Evolutionary conservation across 2,113 vertebrate genomes (phyloP).

Genomic region (Bombycilla garrulus): DNA sequence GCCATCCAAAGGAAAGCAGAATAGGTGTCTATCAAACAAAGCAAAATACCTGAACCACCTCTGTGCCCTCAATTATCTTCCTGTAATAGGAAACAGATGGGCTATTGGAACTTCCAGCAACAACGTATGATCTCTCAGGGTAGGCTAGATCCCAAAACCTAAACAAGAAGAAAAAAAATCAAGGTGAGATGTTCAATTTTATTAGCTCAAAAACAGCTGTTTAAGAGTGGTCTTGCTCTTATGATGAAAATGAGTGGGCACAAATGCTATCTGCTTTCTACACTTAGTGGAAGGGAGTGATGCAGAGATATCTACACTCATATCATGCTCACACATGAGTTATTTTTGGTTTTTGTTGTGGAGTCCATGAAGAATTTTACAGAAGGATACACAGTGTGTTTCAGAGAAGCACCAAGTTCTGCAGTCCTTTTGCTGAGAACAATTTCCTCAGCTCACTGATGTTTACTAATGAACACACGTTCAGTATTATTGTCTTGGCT

Average conservation of each 20-base stretch:
- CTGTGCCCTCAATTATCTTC: conserved; percentile 97
- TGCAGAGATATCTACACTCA: not conserved
- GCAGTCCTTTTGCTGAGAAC: not conserved
- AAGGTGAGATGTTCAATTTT: not conserved
- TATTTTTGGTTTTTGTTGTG: not conserved
- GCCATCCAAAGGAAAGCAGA: not conserved
- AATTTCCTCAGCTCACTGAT: not conserved
- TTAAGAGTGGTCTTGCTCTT: not conserved
- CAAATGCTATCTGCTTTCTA: not conserved
- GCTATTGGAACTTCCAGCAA: conserved; percentile 86
- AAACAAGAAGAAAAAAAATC: not conserved
- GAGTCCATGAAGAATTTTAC: not conserved
- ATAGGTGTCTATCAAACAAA: not conserved
- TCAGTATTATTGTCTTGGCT: not conserved
- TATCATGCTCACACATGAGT: not conserved
- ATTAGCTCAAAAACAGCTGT: not conserved
- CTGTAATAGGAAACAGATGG: conserved; percentile 93
- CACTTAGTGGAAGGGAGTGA: not conserved
- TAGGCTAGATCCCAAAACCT: conserved; percentile 99
- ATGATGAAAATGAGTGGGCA: not conserved
- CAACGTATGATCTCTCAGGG: conserved; percentile 92
- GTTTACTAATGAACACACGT: not conserved
- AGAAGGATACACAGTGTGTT: not conserved
- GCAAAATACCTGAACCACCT: conserved; percentile 90
- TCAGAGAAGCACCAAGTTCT: not conserved